Evolutionary conservation across 1,140 invertebrate genomes (phyloP).

Genomic region (Drosophila kurseongensis): DNA sequence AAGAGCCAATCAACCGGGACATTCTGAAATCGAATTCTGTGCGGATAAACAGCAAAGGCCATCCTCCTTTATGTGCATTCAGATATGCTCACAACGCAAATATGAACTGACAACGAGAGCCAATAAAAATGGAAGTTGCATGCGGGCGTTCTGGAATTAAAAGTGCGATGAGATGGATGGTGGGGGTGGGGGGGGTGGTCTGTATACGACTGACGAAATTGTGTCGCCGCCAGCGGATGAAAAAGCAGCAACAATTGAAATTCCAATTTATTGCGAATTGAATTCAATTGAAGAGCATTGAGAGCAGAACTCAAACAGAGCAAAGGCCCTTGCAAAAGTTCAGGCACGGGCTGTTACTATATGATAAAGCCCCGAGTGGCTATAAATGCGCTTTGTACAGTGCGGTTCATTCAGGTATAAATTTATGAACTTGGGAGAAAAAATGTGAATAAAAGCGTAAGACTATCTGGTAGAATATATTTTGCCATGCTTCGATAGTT

Average conservation of each 20-base stretch:
- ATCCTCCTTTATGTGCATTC: background rate
- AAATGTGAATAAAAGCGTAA: no score
- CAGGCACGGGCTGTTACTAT: constrained; percentile 48
- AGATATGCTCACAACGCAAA: constrained; percentile 20
- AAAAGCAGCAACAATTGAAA: constrained; percentile 63
- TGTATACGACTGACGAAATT: constrained; percentile 45
- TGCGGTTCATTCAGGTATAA: background rate
- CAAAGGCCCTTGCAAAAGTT: constrained; percentile 53
- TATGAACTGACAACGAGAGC: constrained; percentile 47
- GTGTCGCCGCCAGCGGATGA: constrained; percentile 50
- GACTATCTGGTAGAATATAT: no score
- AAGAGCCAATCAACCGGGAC: constrained; percentile 41
- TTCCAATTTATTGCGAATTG: constrained; percentile 81
- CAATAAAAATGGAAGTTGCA: constrained; percentile 73
- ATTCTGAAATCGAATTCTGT: constrained; percentile 29
- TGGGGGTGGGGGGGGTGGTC: background rate
- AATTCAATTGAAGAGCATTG: constrained; percentile 82
- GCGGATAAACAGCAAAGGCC: constrained; percentile 17
- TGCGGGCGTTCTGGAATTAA: constrained; percentile 46
- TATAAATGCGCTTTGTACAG: constrained; percentile 14
- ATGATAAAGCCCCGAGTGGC: constrained; percentile 36
- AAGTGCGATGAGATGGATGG: background rate
- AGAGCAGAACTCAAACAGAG: constrained; percentile 57
- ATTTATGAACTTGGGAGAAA: no score
- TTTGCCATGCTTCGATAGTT: no score